phyloP scores from a whole-genome alignment of 1,140 invertebrate genomes.

The Choristoneura fumiferana region DNA sequence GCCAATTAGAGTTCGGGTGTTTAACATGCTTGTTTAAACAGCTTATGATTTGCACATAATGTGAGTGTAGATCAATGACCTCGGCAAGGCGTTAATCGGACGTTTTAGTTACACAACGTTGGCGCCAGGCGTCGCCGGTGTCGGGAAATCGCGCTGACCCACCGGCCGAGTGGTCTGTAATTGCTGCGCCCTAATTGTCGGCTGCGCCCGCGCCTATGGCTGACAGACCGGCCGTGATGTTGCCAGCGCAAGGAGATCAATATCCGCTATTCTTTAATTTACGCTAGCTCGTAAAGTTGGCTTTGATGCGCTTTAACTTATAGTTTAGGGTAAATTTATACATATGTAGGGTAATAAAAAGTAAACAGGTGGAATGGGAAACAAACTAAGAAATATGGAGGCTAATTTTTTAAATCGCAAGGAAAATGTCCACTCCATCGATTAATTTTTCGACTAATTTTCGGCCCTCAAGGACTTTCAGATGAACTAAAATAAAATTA shows the following conservation, averaged over 20 bases:
- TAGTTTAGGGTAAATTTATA: too few species aligned
- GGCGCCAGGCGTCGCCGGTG: constrained; percentile 63
- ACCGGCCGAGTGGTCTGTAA: constrained; percentile 60
- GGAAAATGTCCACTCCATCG: too few species aligned
- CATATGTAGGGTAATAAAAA: too few species aligned
- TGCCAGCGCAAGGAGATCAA: not conserved
- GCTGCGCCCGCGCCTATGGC: constrained; percentile 36
- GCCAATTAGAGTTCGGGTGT: constrained; percentile 10
- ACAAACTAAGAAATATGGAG: too few species aligned
- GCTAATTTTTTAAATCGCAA: too few species aligned
- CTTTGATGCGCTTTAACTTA: too few species aligned
- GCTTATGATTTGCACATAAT: constrained; percentile 37
- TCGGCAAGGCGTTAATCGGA: constrained; percentile 52
- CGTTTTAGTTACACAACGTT: constrained; percentile 63
- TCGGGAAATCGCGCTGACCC: constrained; percentile 70
- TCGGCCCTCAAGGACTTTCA: too few species aligned
- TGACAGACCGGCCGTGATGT: constrained; percentile 45
- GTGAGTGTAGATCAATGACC: constrained; percentile 66
- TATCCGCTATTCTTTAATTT: not conserved
- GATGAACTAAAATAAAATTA: too few species aligned
- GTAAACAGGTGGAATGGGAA: too few species aligned
- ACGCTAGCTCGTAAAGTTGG: too few species aligned
- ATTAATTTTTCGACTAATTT: too few species aligned
- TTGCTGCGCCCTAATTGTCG: constrained; percentile 69
- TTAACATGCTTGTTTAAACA: constrained; percentile 21